Percentiles rank a stretch among this genome's conserved stretches.
Evolutionary conservation across 2,888 invertebrate genomes (phyloP).

Genomic region (Trissolcus japonicus): DNA sequence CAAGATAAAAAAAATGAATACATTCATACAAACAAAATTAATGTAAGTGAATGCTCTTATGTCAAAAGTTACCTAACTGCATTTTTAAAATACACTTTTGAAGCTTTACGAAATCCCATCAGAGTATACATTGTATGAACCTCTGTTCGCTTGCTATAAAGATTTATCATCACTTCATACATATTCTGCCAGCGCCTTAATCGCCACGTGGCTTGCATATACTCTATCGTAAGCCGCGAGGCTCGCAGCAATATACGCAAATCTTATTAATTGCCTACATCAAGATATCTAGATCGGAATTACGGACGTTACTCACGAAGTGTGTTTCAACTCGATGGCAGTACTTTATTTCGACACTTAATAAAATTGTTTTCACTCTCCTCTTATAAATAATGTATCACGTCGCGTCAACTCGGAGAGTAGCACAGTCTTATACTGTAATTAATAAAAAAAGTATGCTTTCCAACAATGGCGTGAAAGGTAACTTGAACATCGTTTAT

Average conservation of each 20-base stretch:
- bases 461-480: too few species aligned
- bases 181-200: slow-evolving; percentile 11
- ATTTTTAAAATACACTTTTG: too few species aligned
- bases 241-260: slow-evolving; percentile 20
- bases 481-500: too few species aligned
- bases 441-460: too few species aligned
- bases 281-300: slow-evolving; percentile 34
- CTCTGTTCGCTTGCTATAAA: neutral
- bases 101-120: too few species aligned
- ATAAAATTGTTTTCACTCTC: slow-evolving; percentile 24
- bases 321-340: slow-evolving; percentile 20
- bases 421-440: too few species aligned
- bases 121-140: too few species aligned
- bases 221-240: neutral
- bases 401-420: slow-evolving; percentile 3
- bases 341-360: slow-evolving; percentile 25
- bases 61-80: too few species aligned
- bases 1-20: too few species aligned
- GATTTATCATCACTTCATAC: slow-evolving; percentile 28
- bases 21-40: too few species aligned
- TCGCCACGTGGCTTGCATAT: slow-evolving; percentile 23
- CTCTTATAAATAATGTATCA: slow-evolving; percentile 4
- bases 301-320: slow-evolving; percentile 25
- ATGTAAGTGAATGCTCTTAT: too few species aligned
- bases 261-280: slow-evolving; percentile 36